These are phyloP conservation scores for Drosophila arizonae DNA, from an alignment of 1,140 invertebrate species.

Conservation along the genomic window DNA sequence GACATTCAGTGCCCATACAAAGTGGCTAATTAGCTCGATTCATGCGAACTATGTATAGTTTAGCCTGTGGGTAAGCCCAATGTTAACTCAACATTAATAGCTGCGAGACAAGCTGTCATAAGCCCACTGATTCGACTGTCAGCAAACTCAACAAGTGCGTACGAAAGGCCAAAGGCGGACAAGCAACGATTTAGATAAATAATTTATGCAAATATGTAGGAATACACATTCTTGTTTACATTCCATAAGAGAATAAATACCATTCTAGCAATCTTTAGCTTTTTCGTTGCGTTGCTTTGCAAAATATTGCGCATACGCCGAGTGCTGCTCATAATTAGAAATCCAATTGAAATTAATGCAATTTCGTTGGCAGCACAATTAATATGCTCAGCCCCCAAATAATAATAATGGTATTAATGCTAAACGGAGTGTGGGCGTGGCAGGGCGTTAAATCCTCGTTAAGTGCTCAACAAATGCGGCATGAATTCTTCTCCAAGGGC, in stretches of 20 bases:
- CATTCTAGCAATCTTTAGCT: too few relatives aligned
- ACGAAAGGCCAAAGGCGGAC: background rate
- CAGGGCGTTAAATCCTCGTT: conserved; percentile 35
- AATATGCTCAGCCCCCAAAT: conserved; percentile 17
- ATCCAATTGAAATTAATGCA: conserved; percentile 36
- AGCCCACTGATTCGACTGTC: conserved; percentile 4
- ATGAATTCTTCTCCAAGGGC: conserved; percentile 28
- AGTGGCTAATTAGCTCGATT: background rate
- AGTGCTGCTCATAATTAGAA: conserved; percentile 21
- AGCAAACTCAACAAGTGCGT: background rate
- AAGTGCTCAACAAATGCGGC: conserved; percentile 43
- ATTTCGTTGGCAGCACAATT: conserved; percentile 31
- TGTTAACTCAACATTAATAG: conserved; percentile 2
- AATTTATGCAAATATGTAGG: background rate
- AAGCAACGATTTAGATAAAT: background rate
- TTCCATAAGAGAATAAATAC: background rate
- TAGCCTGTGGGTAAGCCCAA: background rate
- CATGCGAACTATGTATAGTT: background rate
- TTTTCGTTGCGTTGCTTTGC: too few relatives aligned
- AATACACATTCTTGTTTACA: conserved; percentile 8
- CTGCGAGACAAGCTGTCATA: conserved; percentile 8
- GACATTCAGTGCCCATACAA: background rate
- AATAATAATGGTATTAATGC: conserved; percentile 24
- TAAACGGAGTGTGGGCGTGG: conserved; percentile 2
- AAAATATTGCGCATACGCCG: too few relatives aligned